Percentiles rank a stretch among this genome's conserved stretches.
Evolutionary conservation across 2,888 invertebrate species (phyloP).

Genomic region (Caenorhabditis wallacei): DNA sequence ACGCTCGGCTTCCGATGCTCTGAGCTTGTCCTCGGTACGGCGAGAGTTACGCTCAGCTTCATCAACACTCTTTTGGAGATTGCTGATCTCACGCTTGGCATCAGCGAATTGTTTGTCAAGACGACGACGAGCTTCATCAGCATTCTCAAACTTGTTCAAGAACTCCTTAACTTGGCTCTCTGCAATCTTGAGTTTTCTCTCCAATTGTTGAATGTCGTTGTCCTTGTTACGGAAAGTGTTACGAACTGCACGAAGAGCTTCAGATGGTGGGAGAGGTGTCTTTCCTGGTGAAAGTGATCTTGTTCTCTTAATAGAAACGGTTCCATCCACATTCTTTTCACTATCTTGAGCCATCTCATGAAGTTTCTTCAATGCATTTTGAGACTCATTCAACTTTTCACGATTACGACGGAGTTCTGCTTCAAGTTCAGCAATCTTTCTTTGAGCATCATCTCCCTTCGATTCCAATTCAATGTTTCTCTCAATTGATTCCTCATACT

Average conservation of each 20-base stretch:
- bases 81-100: conserved; percentile 62
- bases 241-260: conserved; percentile 80
- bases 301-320: conserved; percentile 74
- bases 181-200: conserved; percentile 79
- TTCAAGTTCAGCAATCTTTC: conserved; percentile 81
- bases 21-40: conserved; percentile 80
- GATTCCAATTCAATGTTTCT: conserved; percentile 82
- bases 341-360: conserved; percentile 79
- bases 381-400: conserved; percentile 78
- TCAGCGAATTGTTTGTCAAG: conserved; percentile 79
- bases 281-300: conserved; percentile 81
- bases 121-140: conserved; percentile 80
- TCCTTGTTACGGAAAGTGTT: conserved; percentile 80
- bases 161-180: conserved; percentile 79
- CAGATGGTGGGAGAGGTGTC: conserved; percentile 78
- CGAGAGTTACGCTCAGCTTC: conserved; percentile 79
- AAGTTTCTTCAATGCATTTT: conserved; percentile 79
- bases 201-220: conserved; percentile 81
- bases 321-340: conserved; percentile 71
- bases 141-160: conserved; percentile 78
- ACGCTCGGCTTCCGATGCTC: conserved; percentile 77
- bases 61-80: conserved; percentile 77
- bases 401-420: conserved; percentile 78
- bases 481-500: conserved; percentile 82
- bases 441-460: conserved; percentile 79